Evolutionary conservation across 64 coral and sea anemone species (phyloP), one percentile per base, ranked within the genome.

Genomic region (Pocillopora damicornis): DNA sequence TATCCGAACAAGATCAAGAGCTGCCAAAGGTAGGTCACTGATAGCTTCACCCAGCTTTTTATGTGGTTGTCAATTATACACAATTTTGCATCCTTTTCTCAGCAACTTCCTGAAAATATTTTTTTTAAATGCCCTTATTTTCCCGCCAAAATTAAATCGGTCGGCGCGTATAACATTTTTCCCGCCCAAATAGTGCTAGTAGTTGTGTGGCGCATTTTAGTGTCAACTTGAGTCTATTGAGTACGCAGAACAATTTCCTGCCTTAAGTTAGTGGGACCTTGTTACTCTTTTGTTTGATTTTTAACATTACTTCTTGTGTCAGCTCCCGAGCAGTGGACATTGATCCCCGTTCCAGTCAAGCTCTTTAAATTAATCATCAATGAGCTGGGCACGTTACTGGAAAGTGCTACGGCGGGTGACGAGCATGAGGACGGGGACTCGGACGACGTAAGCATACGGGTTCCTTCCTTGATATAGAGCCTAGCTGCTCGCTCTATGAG

Each of bases 291-390:
- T 13, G 58, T 18, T 5, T 63, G 13, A 34, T 61, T n/a, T 37
- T 17, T 14, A 20, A 60, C 60, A 87, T 64, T 18, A 30, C 13
- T 56, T 92, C 9, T 86, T 62, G 36, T 88, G 90, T 76, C 77
- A 97, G 92, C 61, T 23, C 88, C 97, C 9, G 97, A 99, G 8
- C 93, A 99, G 74, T 99, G 97, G 97, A 99, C 97, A 0, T 82
- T 91, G 72, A 92, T 99, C 26, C 97, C 93, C 2, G 93, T 89
- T 2, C 90, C 97, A 56, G 93, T 99, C 9, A 99, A 99, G 65
- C 87, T 99, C 30, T 99, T 92, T 63, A 99, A 99, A 77, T 88
- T 99, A 63, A 89, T 99, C 3, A 95, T 99, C 79, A 95, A 93
- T 77, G 97, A 99, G 61, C 86, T 99, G 36, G 90, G 87, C 22